Percentiles rank a stretch among this genome's conserved stretches.
These are phyloP conservation scores for Halyomorpha halys DNA, from an alignment of 1,140 invertebrate species.

Conservation along the genomic window DNA sequence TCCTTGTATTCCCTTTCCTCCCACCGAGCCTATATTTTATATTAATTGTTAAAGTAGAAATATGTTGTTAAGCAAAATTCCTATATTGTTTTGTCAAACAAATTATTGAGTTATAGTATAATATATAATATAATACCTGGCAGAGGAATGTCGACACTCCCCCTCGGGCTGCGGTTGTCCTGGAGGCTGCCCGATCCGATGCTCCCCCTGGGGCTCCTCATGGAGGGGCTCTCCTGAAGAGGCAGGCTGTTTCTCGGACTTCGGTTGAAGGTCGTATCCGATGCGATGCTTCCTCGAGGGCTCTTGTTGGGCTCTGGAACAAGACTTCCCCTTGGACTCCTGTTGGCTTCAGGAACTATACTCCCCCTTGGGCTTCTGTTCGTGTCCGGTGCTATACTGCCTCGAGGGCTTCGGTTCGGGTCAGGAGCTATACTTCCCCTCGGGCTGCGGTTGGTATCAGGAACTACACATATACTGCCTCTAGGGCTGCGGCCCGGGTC, in stretches of 20 bases:
- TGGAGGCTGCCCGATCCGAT: slow-evolving; percentile 37
- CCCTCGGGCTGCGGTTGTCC: slow-evolving; percentile 34
- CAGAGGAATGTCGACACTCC: slow-evolving; percentile 28
- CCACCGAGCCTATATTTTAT: no score
- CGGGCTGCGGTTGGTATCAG: slow-evolving; percentile 33
- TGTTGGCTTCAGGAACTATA: slow-evolving; percentile 38
- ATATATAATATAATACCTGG: neutral
- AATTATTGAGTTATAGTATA: no score
- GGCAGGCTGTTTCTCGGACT: slow-evolving; percentile 40
- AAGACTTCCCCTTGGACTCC: slow-evolving; percentile 33
- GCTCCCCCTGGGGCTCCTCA: slow-evolving; percentile 47
- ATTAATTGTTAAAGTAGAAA: no score
- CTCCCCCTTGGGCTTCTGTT: slow-evolving; percentile 49
- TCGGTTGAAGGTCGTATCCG: slow-evolving; percentile 35
- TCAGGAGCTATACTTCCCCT: slow-evolving; percentile 31
- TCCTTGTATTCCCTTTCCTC: no score
- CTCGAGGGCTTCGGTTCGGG: slow-evolving; percentile 37
- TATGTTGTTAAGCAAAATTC: no score
- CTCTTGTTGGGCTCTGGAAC: slow-evolving; percentile 31
- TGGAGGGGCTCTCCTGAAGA: slow-evolving; percentile 32
- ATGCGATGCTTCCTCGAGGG: slow-evolving; percentile 42
- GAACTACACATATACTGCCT: slow-evolving; percentile 41
- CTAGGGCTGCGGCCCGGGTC: slow-evolving; percentile 43
- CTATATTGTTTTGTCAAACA: no score
- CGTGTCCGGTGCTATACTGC: slow-evolving; percentile 29